Conservation (phyloP, 2,113 vertebrate genomes). For the Chloebia gouldiae region DNA sequence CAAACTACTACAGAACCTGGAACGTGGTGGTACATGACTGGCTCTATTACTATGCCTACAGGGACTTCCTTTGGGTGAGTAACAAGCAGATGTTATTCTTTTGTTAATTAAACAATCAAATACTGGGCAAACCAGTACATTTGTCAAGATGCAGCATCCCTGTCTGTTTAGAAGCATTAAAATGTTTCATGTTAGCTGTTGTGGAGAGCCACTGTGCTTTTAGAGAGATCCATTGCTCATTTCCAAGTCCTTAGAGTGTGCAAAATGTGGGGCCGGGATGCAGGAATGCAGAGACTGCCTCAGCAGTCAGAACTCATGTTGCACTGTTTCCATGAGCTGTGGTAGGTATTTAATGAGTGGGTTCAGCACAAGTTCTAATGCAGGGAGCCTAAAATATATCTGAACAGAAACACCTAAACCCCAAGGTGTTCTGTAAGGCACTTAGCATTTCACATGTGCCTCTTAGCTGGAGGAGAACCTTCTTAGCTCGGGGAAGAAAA, state of each 20-base stretch:
- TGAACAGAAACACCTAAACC: neutral
- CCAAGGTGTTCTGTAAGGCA: neutral
- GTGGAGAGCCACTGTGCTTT: neutral
- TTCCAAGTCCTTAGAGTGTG: neutral
- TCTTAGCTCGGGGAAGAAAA: neutral
- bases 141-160: neutral
- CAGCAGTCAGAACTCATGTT: neutral
- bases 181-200: neutral
- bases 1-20: constrained; percentile 86
- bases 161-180: neutral
- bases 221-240: neutral
- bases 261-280: neutral
- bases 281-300: neutral
- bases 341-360: neutral
- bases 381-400: neutral
- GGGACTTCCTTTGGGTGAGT: constrained; percentile 83
- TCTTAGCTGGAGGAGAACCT: neutral
- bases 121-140: neutral
- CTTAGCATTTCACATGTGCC: neutral
- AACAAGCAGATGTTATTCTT: neutral
- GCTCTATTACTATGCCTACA: constrained; percentile 85
- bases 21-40: constrained; percentile 86
- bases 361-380: neutral
- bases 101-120: neutral
- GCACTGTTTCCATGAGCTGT: neutral